Evolutionary conservation across 2,888 invertebrate genomes (phyloP).

Genomic region (Drosophila prostipennis): DNA sequence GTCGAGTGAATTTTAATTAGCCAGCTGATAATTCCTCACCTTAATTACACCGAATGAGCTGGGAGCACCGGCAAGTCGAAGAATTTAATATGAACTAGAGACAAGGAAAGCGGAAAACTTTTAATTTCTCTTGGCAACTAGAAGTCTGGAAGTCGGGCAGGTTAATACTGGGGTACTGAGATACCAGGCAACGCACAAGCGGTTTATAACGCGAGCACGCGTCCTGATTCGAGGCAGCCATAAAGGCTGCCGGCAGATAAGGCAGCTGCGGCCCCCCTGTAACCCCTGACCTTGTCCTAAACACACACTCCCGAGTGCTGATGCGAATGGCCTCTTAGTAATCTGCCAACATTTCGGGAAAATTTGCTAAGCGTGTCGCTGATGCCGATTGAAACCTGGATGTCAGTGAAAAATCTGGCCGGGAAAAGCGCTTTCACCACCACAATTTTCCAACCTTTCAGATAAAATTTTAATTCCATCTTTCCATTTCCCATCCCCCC

Average conservation of each 20-base stretch:
- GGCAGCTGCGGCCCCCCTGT: neutral
- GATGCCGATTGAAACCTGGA: conserved; percentile 39
- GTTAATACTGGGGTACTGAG: conserved; percentile 16
- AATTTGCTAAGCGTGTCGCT: conserved; percentile 50
- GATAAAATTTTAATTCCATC: conserved; percentile 17
- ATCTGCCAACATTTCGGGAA: conserved; percentile 48
- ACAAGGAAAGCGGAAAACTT: conserved; percentile 14
- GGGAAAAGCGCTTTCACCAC: neutral
- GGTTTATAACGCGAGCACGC: conserved; percentile 52
- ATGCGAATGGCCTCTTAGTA: conserved; percentile 14
- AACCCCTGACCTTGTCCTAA: conserved; percentile 11
- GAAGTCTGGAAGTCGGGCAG: conserved; percentile 7
- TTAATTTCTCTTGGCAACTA: conserved; percentile 29
- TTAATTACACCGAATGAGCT: conserved; percentile 17
- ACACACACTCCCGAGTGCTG: neutral
- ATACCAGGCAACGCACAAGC: conserved; percentile 11
- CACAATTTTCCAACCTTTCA: neutral
- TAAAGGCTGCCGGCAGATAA: conserved; percentile 39
- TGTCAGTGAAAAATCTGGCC: conserved; percentile 3
- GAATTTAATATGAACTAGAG: conserved; percentile 16
- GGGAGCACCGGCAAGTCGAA: neutral
- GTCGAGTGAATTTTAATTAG: conserved; percentile 59
- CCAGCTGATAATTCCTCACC: neutral
- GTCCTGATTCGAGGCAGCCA: conserved; percentile 35
- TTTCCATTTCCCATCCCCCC: neutral